Evolutionary conservation across 2,888 invertebrate species (phyloP).

Genomic region (Drosophila kanekoi): DNA sequence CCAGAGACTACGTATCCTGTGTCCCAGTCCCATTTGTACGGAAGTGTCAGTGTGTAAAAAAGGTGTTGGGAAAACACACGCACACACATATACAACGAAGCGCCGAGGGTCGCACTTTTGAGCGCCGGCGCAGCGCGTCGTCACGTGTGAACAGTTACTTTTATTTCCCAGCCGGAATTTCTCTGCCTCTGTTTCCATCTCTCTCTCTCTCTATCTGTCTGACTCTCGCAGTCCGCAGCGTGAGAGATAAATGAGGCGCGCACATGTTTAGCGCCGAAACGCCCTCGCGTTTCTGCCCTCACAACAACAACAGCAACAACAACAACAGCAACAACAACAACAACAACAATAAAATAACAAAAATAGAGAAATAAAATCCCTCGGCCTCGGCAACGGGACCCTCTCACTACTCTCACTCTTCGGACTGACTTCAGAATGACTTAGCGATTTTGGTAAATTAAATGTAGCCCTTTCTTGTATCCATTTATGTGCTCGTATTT

Average conservation of each 20-base stretch:
- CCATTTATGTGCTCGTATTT: conserved; percentile 6
- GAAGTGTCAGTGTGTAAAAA: conserved; percentile 77
- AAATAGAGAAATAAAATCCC: conserved; percentile 16
- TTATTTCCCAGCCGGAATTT: conserved; percentile 41
- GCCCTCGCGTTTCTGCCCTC: conserved; percentile 48
- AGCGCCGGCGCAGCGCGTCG: conserved; percentile 57
- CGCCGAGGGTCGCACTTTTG: conserved; percentile 18
- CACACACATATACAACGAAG: conserved; percentile 12
- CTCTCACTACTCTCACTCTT: neutral
- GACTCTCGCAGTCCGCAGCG: neutral
- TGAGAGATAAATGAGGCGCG: conserved; percentile 65
- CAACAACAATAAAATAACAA: neutral
- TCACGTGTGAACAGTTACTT: conserved; percentile 74
- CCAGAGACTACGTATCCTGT: conserved; percentile 43
- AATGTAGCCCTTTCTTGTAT: conserved; percentile 36
- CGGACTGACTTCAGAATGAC: conserved; percentile 48
- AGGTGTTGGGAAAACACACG: conserved; percentile 70
- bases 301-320: neutral
- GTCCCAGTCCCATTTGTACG: conserved; percentile 43
- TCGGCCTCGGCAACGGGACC: neutral
- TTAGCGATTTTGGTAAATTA: conserved; percentile 58
- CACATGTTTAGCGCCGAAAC: conserved; percentile 78
- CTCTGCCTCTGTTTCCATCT: neutral
- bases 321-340: neutral
- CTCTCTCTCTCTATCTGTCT: neutral